Base-by-base conservation (phyloP, 2,888 invertebrate genomes). In the Lycophotia porphyrea region DNA sequence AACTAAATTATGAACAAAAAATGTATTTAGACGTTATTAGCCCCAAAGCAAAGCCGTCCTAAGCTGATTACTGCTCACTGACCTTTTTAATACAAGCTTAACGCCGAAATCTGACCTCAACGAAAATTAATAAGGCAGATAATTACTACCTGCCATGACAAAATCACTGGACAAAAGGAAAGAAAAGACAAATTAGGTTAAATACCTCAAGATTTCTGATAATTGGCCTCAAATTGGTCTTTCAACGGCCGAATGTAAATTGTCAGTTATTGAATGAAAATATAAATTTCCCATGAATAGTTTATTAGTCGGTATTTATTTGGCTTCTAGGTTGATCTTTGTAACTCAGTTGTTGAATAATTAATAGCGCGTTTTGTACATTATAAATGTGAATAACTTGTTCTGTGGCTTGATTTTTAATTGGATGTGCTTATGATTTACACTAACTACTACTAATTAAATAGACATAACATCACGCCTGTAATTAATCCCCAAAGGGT, bases 1-100 rank as follows among this genome's bases (percentile, higher is more conserved):
- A 83, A 87, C 80, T 75, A 84, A 85, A 81, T 87, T 85, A 87
- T 77, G 76, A 68, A 79, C 64, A 68, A 82, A 85, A 86, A 86
- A 87, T 81, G 78, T 81, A 77, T 88, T 86, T 83, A 80, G 78
- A 79, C 78, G 75, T 82, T 87, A 88, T 87, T 89, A 82, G 84
- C 79, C 69, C 60, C 75, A 85, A 76, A 85, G 87, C 82, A 86
- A 87, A 88, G 88, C 85, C 78, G 72, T 63, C 85, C 72, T 92
- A 92, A 93, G 92, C 92, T 88, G 93, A 92, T 93, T 93, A 93
- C 86, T 90, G 90, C 87, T 80, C 90, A 74, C 82, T 91, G 91
- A 92, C 91, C 91, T 92, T 92, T 90, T 87, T 90, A 91, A 89
- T 89, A 91, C 85, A 87, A 87, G 91, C 91, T 91, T 91, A 87